Percentiles rank a stretch among this genome's conserved stretches.
Evolutionary conservation across 92 coral and sea anemone genomes (phyloP).

Genomic region (Porites divaricata): DNA sequence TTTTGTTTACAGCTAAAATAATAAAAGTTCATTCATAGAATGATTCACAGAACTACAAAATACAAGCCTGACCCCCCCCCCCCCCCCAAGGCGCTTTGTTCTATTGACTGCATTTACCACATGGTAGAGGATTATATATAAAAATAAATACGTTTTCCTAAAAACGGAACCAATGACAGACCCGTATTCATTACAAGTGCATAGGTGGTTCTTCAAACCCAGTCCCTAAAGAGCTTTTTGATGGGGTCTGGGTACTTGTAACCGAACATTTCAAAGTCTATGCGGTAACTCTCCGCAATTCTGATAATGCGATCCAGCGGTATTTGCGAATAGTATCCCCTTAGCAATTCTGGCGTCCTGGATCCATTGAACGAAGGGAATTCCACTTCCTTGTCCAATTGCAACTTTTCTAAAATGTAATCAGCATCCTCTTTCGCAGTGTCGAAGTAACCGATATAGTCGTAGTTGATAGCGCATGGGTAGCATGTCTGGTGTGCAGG

Average conservation of each 20-base stretch:
- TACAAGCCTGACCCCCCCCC: too few species aligned
- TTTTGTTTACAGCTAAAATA: too few species aligned
- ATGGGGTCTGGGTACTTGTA: constrained; percentile 28
- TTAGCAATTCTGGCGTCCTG: not conserved
- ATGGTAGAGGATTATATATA: too few species aligned
- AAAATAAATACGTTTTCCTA: too few species aligned
- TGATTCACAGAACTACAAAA: too few species aligned
- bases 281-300: constrained; percentile 22
- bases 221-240: constrained; percentile 16
- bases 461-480: constrained; percentile 25
- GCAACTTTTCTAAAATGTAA: constrained; percentile 8
- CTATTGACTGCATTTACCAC: too few species aligned
- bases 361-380: constrained; percentile 29
- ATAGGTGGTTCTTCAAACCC: too few species aligned
- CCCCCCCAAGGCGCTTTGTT: too few species aligned
- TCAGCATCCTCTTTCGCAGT: constrained; percentile 36
- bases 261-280: constrained; percentile 36
- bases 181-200: too few species aligned
- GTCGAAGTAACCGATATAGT: constrained; percentile 26
- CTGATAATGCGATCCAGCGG: constrained; percentile 21
- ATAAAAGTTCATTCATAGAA: too few species aligned
- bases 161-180: too few species aligned
- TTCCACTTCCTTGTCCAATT: constrained; percentile 20
- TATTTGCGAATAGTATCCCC: constrained; percentile 23
- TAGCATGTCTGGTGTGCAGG: constrained; percentile 34